Conservation (phyloP, 2,113 vertebrate species). For the Vidua chalybeata region DNA sequence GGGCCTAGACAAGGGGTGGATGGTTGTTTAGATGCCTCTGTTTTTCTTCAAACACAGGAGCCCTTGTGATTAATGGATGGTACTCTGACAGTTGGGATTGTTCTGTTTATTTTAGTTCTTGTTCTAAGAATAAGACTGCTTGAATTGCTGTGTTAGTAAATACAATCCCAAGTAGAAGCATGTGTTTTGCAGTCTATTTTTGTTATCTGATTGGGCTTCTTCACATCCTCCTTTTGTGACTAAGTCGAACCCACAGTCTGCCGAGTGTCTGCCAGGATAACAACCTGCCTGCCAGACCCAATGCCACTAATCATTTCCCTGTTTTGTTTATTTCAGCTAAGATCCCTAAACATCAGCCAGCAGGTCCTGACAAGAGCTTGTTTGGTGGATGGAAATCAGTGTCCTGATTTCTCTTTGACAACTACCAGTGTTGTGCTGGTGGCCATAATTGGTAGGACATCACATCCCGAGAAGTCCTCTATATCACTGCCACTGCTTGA, state of each 20-base stretch:
- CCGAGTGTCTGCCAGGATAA: neutral
- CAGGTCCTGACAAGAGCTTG: neutral
- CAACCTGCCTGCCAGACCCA: neutral
- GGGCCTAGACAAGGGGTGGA: neutral
- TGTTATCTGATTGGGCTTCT: slow-evolving; percentile 5
- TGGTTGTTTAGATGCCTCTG: neutral
- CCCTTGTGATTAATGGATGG: neutral
- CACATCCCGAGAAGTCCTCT: neutral
- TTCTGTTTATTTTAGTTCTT: slow-evolving; percentile 16
- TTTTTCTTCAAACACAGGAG: neutral
- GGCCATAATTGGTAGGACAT: neutral
- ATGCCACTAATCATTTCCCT: slow-evolving; percentile 31
- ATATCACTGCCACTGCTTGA: neutral
- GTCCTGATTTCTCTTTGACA: neutral
- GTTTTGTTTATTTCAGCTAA: slow-evolving; percentile 11
- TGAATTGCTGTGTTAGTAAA: slow-evolving; percentile 32
- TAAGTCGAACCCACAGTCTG: slow-evolving; percentile 30
- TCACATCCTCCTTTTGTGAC: slow-evolving; percentile 36
- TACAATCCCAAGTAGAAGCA: neutral
- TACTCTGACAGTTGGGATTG: neutral
- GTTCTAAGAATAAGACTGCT: slow-evolving; percentile 29
- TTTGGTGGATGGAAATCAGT: neutral
- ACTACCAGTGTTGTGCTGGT: neutral
- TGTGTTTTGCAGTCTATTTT: slow-evolving; percentile 26
- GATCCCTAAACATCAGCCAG: neutral